A percentile compares a stretch with the other conserved stretches of the same genome.
Conservation (phyloP, 2,113 vertebrate species). For the Brienomyrus longianalis region DNA sequence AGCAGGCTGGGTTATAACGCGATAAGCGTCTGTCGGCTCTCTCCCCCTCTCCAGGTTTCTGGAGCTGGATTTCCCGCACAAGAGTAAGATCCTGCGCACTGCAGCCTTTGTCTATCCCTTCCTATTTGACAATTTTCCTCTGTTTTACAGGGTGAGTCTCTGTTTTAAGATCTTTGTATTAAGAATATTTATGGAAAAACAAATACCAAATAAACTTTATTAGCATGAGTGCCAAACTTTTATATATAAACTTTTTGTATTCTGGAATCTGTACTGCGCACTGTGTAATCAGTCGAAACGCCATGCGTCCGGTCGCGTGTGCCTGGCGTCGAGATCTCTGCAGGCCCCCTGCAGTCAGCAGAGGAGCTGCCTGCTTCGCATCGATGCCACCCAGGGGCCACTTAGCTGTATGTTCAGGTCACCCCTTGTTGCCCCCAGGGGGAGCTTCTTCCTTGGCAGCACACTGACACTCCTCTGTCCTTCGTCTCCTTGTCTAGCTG, state of each 20-base stretch:
- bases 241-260: not conserved
- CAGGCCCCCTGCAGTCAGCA: not conserved
- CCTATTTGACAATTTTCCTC: slow-evolving; percentile 86
- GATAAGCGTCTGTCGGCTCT: not conserved
- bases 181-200: not conserved
- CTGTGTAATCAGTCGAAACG: not conserved
- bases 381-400: not conserved
- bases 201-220: not conserved
- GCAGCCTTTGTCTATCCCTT: slow-evolving; percentile 79
- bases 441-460: not conserved
- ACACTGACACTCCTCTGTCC: not conserved
- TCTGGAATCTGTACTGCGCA: not conserved
- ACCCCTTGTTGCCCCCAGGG: not conserved
- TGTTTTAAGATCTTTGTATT: not conserved
- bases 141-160: slow-evolving; percentile 82
- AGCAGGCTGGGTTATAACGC: not conserved
- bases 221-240: not conserved
- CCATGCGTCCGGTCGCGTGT: not conserved
- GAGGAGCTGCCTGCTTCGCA: not conserved
- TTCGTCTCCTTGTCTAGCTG: slow-evolving; percentile 48
- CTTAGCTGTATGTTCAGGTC: not conserved
- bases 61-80: slow-evolving; percentile 63
- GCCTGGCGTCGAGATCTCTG: not conserved
- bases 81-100: slow-evolving; percentile 67
- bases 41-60: slow-evolving; percentile 53